Conservation (phyloP, 2,888 invertebrate species). For the Rhingia rostrata region DNA sequence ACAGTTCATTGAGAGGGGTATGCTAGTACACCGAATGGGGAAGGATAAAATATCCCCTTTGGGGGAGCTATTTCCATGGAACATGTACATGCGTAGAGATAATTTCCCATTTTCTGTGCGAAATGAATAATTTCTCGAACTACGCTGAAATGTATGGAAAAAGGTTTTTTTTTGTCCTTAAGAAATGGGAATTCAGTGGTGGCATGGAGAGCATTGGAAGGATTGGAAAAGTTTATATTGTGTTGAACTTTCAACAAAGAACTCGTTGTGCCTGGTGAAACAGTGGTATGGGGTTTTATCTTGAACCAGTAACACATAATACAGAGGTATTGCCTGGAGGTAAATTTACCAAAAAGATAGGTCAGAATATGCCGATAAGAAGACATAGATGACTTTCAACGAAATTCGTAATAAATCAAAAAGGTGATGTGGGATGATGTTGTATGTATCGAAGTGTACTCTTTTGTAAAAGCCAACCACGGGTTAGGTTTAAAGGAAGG, state of each 20-base stretch:
- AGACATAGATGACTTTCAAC: not conserved
- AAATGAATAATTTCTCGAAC: conserved; percentile 1
- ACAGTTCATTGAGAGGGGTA: not conserved
- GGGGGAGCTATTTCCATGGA: not conserved
- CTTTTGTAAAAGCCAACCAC: no score
- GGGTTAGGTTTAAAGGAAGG: no score
- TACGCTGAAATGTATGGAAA: not conserved
- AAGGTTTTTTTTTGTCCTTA: conserved; percentile 11
- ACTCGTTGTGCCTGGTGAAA: not conserved
- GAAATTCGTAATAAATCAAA: not conserved
- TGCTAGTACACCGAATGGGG: conserved; percentile 5
- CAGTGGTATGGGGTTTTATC: not conserved
- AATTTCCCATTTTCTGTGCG: conserved; percentile 14
- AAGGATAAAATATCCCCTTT: conserved; percentile 4
- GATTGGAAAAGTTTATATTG: not conserved
- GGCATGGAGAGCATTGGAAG: not conserved
- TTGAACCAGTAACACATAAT: not conserved
- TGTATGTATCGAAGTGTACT: not conserved
- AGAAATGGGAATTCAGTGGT: not conserved
- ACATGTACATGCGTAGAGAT: conserved; percentile 61
- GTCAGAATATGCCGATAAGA: conserved; percentile 3
- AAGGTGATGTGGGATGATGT: not conserved
- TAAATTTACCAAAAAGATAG: conserved; percentile 7
- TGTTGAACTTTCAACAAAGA: not conserved
- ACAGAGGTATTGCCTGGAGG: conserved; percentile 1